A percentile compares a stretch with the other conserved stretches of the same genome.
phyloP scores from a whole-genome alignment of 2,113 vertebrate genomes.

The Hydrochoerus hydrochaeris region DNA sequence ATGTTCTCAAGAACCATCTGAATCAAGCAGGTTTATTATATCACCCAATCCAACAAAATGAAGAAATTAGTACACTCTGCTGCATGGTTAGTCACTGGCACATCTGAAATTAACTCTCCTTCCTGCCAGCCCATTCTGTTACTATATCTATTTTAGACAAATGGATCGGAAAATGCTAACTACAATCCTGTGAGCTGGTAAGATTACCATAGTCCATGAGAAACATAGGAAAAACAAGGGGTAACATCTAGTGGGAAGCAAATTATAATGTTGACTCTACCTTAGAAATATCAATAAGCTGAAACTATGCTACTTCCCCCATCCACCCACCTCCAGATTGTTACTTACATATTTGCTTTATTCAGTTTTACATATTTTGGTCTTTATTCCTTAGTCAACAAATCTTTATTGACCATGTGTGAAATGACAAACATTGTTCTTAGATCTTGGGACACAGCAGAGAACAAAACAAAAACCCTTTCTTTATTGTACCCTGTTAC shows the following conservation, averaged over 20 bases:
- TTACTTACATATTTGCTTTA: background rate
- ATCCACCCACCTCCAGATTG: background rate
- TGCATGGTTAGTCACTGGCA: background rate
- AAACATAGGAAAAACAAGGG: background rate
- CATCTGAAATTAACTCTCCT: background rate
- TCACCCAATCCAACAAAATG: background rate
- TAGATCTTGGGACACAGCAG: background rate
- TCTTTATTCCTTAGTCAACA: conserved; percentile 5
- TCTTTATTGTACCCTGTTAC: background rate
- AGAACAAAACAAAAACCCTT: conserved; percentile 39
- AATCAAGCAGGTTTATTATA: background rate
- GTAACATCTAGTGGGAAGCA: background rate
- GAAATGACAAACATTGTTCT: background rate
- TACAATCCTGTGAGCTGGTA: background rate
- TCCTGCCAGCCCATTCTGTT: background rate
- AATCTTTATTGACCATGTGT: background rate
- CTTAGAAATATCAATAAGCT: conserved; percentile 4
- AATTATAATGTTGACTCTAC: background rate
- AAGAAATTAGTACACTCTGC: background rate
- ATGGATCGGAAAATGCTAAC: conserved; percentile 7
- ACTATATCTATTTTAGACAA: background rate
- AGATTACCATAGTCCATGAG: background rate
- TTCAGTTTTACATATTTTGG: conserved; percentile 9
- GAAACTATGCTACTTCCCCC: background rate
- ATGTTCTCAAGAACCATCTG: background rate